These are phyloP conservation scores for Atherinomorus stipes DNA, from an alignment of 2,113 vertebrate species.

Conservation along the genomic window DNA sequence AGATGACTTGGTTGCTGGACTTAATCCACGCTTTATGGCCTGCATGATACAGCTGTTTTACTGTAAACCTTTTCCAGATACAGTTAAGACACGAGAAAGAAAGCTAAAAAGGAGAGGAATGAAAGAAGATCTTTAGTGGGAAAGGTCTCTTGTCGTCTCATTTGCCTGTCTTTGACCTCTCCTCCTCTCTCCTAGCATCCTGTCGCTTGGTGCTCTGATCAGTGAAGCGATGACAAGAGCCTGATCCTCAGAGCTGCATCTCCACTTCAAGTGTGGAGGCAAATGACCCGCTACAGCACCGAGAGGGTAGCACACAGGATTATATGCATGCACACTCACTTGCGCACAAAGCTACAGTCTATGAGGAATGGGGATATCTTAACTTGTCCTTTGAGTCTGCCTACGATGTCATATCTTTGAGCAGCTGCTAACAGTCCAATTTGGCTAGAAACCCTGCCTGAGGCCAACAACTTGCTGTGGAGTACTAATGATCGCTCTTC, in stretches of 20 bases:
- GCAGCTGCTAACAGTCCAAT: constrained; percentile 66
- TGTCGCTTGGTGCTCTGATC: constrained; percentile 64
- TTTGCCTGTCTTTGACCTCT: constrained; percentile 59
- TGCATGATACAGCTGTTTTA: constrained; percentile 7
- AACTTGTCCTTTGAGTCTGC: constrained; percentile 57
- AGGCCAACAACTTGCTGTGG: constrained; percentile 47
- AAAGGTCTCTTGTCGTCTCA: constrained; percentile 47
- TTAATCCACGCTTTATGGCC: constrained; percentile 1
- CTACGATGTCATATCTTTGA: constrained; percentile 56
- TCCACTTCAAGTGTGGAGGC: constrained; percentile 66
- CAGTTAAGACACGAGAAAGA: background rate
- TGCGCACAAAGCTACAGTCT: constrained; percentile 27
- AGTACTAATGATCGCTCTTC: constrained; percentile 59
- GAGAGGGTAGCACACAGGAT: constrained; percentile 33
- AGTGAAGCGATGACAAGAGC: constrained; percentile 57
- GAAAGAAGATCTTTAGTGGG: constrained; percentile 7
- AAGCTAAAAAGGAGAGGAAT: background rate
- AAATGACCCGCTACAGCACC: constrained; percentile 52
- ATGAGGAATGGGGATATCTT: constrained; percentile 43
- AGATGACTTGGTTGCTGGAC: constrained; percentile 22
- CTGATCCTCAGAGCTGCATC: constrained; percentile 60
- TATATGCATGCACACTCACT: constrained; percentile 34
- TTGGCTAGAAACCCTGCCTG: constrained; percentile 61
- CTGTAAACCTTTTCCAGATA: constrained; percentile 5
- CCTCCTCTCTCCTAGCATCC: constrained; percentile 45